Percentiles rank a stretch among this genome's conserved stretches.
Evolutionary conservation across 1,140 invertebrate genomes (phyloP).

Genomic region (Bombyx mori): ASM3026992v2 NC_085126.1:1663001-1663500

Average conservation of each 20-base stretch:
- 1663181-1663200: constrained; percentile 11
- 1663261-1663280: not conserved
- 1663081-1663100: constrained; percentile 33
- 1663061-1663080: constrained; percentile 40
- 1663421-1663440: too few species aligned
- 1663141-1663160: constrained; percentile 23
- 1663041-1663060: constrained; percentile 34
- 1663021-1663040: constrained; percentile 45
- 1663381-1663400: constrained; percentile 2
- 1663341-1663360: constrained; percentile 5
- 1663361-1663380: constrained; percentile 1
- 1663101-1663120: constrained; percentile 46
- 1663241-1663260: constrained; percentile 10
- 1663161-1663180: constrained; percentile 18
- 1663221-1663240: constrained; percentile 17
- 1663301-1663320: constrained; percentile 1
- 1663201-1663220: constrained; percentile 16
- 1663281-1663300: not conserved
- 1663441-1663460: not conserved
- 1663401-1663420: not conserved
- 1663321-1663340: constrained; percentile 6
- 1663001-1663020: constrained; percentile 53
- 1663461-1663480: constrained; percentile 3
- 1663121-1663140: constrained; percentile 40
- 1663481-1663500: not conserved